Evolutionary conservation across 1,140 invertebrate species (phyloP), one percentile per base, ranked within the genome.

Genomic region (Wiebesia pumilae): DNA sequence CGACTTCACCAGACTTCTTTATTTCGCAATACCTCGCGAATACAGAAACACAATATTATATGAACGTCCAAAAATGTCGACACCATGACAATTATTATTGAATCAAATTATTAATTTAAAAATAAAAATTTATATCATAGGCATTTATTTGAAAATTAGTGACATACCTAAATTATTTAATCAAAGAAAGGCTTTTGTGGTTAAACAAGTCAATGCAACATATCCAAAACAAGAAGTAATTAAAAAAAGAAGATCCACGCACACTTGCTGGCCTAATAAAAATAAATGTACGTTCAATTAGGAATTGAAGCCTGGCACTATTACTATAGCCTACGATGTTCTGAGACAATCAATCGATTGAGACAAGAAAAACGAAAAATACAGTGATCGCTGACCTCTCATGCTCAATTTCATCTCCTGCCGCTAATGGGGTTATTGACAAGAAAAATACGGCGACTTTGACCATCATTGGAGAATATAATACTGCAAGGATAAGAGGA

Each of bases 231-330:
- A 47, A 47, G 19, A 54, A 54, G 19, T 54, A 12, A 54, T 27
- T 14, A 14, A 6, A 62, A 62, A 62, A 62, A 24, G 3, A 62
- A 62, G 27, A 54, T 14, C 51, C 19, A 16, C 51, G 51, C 2
- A 54, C 6, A 9, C 24, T 6, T 27, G 27, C 27, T 62, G 27
- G 27, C 80, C 79, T 81, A 88, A 88, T 87, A 67, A 81, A 81
- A 84, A 78, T 78, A 87, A 73, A 27, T 80, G 58, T 40, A 40
- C 83, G 35, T 33, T 87, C 62, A 80, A 81, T 77, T 38, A 86
- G 88, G 38, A 40, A 19, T 21, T 27, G 85, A 12, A 10, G 24
- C 58, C 27, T 62, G 10, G 58, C 24, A 62, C 27, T 62, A 27
- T 62, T 62, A 3, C 27, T 27, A 27, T 62, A 27, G 27, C 24